phyloP scores from a whole-genome alignment of 2,888 invertebrate genomes.

The Galeopsomyia nigrocyanea region DNA sequence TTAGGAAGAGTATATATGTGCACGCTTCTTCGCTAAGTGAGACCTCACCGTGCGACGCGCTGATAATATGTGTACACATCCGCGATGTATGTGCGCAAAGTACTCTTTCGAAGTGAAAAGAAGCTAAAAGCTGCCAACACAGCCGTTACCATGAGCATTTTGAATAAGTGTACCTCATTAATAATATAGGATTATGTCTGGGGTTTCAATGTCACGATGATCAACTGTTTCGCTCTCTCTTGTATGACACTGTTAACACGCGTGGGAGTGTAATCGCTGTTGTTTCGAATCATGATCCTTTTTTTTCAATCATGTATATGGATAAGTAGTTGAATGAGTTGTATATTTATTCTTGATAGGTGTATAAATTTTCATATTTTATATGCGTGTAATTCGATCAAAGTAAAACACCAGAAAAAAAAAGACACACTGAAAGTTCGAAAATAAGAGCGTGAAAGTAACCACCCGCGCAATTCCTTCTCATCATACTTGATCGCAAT shows the following conservation, averaged over 20 bases:
- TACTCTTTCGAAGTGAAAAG: neutral
- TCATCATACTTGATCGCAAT: conserved; percentile 4
- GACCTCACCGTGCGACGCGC: conserved; percentile 11
- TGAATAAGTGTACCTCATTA: conserved; percentile 36
- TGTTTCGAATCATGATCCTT: too few relatives aligned
- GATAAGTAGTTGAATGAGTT: neutral
- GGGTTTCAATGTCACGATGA: conserved; percentile 8
- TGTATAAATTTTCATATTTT: too few relatives aligned
- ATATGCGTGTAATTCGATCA: too few relatives aligned
- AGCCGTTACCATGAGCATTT: conserved; percentile 6
- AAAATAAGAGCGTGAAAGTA: conserved; percentile 28
- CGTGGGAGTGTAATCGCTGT: too few relatives aligned
- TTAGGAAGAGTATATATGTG: conserved; percentile 13
- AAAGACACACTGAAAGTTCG: neutral
- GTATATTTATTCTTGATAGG: too few relatives aligned
- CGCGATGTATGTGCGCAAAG: conserved; percentile 5
- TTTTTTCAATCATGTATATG: too few relatives aligned
- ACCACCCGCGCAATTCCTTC: neutral
- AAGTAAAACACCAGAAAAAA: conserved; percentile 17
- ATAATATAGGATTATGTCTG: conserved; percentile 21
- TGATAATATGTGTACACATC: conserved; percentile 26
- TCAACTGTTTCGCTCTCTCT: neutral
- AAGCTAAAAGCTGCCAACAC: too few relatives aligned
- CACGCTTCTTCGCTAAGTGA: conserved; percentile 29
- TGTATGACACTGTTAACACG: too few relatives aligned